Percentiles rank a stretch among this genome's conserved stretches.
Conservation (phyloP, 2,113 vertebrate genomes). For the Girardinichthys multiradiatus region DNA sequence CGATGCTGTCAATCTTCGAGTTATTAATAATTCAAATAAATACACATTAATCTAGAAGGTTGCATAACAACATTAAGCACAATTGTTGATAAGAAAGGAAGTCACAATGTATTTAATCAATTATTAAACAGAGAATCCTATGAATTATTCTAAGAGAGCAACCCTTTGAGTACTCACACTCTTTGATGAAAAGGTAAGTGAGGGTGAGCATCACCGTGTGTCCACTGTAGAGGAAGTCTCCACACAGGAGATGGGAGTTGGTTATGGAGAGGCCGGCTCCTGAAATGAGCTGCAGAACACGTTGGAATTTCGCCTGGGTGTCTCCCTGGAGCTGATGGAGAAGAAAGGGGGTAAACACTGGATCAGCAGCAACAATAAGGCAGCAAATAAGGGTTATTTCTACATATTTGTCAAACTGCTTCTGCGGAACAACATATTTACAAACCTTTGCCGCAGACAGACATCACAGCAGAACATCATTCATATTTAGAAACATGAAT, state of each 20-base stretch:
- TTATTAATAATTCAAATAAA: neutral
- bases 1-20: neutral
- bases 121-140: constrained; percentile 33
- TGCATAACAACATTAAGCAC: neutral
- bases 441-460: too few relatives aligned
- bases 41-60: neutral
- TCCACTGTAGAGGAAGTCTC: constrained; percentile 97
- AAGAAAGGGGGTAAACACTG: constrained; percentile 13
- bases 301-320: constrained; percentile 91
- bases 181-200: constrained; percentile 96
- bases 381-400: neutral
- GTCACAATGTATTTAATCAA: constrained; percentile 25
- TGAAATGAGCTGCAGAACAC: constrained; percentile 90
- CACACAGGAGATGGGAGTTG: constrained; percentile 93
- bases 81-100: constrained; percentile 1
- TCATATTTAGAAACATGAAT: neutral
- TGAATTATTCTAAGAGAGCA: constrained; percentile 30
- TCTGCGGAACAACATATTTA: neutral
- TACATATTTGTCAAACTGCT: too few relatives aligned
- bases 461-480: too few relatives aligned
- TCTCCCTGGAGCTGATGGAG: constrained; percentile 88
- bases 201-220: constrained; percentile 95
- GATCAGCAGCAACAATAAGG: neutral
- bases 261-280: constrained; percentile 95
- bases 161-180: constrained; percentile 86